Percentiles rank a stretch among this genome's conserved stretches.
phyloP scores from a whole-genome alignment of 2,113 vertebrate species.

The Forbesichthys papilliferus region DNA sequence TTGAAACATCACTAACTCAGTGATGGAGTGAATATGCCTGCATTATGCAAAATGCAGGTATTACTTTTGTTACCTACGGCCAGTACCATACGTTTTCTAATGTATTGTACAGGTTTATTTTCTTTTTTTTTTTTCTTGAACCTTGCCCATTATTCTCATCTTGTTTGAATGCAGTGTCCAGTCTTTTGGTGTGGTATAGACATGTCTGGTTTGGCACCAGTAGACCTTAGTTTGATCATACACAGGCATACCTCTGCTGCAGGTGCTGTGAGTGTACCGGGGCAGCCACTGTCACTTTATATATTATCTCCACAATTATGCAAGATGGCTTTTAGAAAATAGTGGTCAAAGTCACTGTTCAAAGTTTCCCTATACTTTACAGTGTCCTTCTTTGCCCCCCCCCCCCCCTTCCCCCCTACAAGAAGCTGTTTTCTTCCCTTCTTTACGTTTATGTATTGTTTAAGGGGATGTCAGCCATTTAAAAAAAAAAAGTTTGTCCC shows the following conservation, averaged over 20 bases:
- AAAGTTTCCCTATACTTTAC: slow-evolving; percentile 5
- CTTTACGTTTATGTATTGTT: slow-evolving; percentile 27
- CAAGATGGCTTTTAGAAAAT: slow-evolving; percentile 1
- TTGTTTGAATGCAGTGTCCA: neutral
- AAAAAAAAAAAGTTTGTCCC: slow-evolving; percentile 21
- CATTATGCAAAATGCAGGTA: no score
- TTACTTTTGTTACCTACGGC: no score
- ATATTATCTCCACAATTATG: neutral
- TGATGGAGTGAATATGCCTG: no score
- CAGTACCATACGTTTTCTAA: no score
- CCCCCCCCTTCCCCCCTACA: neutral
- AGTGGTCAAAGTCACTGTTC: neutral
- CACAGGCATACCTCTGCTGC: neutral
- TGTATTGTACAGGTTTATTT: neutral
- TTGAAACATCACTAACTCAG: no score
- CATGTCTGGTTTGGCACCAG: neutral
- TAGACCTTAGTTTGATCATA: neutral
- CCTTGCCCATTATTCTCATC: neutral
- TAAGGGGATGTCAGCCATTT: slow-evolving; percentile 4
- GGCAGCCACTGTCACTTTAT: slow-evolving; percentile 7
- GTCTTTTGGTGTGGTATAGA: neutral
- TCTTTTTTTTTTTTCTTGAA: neutral
- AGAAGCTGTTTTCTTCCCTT: slow-evolving; percentile 1
- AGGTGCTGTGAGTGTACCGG: slow-evolving; percentile 1
- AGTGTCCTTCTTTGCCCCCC: neutral